Evolutionary conservation across 2,797 vertebrate species (phyloP).

Genomic region (Iguana delicatissima): DNA sequence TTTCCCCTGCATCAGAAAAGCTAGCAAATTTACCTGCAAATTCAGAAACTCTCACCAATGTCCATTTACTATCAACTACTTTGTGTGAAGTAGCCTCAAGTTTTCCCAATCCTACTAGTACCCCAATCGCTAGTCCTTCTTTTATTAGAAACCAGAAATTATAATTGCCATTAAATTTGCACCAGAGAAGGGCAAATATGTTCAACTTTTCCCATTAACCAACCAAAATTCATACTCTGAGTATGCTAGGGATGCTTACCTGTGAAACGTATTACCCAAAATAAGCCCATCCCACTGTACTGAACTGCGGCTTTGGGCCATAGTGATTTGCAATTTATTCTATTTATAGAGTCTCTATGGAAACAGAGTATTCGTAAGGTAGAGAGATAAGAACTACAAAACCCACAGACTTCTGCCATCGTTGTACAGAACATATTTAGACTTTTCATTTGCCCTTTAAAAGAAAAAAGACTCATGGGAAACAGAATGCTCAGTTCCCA

Average conservation of each 20-base stretch:
- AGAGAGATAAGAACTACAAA: constrained; percentile 69
- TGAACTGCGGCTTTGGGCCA: constrained; percentile 54
- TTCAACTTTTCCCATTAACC: neutral
- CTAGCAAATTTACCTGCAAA: neutral
- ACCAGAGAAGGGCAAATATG: neutral
- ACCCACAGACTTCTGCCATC: constrained; percentile 65
- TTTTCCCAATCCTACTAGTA: neutral
- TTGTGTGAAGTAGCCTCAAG: neutral
- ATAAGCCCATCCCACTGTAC: neutral
- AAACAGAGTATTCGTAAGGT: constrained; percentile 75
- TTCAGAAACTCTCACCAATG: neutral
- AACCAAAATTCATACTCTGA: neutral
- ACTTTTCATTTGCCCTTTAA: constrained; percentile 48
- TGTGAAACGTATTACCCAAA: constrained; percentile 1
- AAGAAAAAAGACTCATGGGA: constrained; percentile 38
- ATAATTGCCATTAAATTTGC: neutral
- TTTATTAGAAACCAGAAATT: neutral
- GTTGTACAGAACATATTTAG: constrained; percentile 43
- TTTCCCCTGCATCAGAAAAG: neutral
- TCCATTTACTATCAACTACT: neutral
- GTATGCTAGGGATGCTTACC: neutral
- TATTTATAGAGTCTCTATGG: constrained; percentile 86
- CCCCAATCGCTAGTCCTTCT: neutral
- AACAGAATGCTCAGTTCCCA: constrained; percentile 32
- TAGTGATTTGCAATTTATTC: constrained; percentile 74